Percentiles rank a stretch among this genome's conserved stretches.
phyloP scores from a whole-genome alignment of 2,888 invertebrate species.

The Eupithecia dodoneata region DNA sequence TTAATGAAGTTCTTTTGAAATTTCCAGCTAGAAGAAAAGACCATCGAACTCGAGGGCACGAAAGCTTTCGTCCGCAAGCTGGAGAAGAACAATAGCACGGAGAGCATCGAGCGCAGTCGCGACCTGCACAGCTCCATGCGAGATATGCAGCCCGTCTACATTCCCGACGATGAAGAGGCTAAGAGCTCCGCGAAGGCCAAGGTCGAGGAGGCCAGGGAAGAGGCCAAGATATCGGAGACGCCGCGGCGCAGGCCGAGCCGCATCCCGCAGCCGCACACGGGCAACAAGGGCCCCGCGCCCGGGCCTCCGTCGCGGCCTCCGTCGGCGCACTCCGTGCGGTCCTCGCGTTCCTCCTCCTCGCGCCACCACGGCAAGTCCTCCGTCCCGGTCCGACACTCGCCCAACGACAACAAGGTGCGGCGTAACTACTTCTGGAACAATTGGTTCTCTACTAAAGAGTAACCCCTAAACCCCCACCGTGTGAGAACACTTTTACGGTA shows the following conservation, averaged over 20 bases:
- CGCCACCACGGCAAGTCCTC: conserved; percentile 61
- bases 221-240: conserved; percentile 84
- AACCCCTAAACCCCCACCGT: conserved; percentile 53
- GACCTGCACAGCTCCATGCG: conserved; percentile 66
- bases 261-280: conserved; percentile 86
- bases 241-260: conserved; percentile 84
- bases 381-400: conserved; percentile 70
- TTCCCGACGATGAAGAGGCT: conserved; percentile 79
- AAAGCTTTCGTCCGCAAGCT: conserved; percentile 89
- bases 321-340: conserved; percentile 54
- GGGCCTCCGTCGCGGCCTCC: conserved; percentile 55
- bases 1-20: neutral
- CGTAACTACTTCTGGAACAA: conserved; percentile 87
- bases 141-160: conserved; percentile 74
- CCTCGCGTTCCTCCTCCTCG: conserved; percentile 59
- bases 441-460: conserved; percentile 84
- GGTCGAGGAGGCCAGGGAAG: conserved; percentile 70
- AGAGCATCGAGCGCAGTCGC: conserved; percentile 47
- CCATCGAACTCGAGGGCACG: conserved; percentile 93
- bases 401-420: conserved; percentile 88
- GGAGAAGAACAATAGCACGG: conserved; percentile 83
- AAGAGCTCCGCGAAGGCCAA: conserved; percentile 82
- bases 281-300: conserved; percentile 83
- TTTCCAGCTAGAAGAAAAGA: conserved; percentile 90
- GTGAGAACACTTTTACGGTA: conserved; percentile 54